These are phyloP conservation scores for Netelia melanura DNA, from an alignment of 2,888 invertebrate genomes.

Conservation along the genomic window DNA sequence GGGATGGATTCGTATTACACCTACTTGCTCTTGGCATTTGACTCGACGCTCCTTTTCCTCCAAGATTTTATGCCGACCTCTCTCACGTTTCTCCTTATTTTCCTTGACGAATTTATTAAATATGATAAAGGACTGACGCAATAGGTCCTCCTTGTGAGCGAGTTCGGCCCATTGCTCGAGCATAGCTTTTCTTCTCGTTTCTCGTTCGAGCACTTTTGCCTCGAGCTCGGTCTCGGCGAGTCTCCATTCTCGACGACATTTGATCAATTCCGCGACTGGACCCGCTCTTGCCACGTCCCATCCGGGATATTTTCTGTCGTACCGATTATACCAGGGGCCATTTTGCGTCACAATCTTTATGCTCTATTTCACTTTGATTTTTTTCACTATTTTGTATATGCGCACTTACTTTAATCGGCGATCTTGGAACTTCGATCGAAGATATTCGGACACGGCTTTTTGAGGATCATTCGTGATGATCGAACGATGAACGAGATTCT, in stretches of 20 bases:
- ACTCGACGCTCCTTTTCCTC: constrained; percentile 86
- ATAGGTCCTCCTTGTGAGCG: constrained; percentile 85
- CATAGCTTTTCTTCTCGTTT: constrained; percentile 84
- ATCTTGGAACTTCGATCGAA: constrained; percentile 86
- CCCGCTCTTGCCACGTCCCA: constrained; percentile 87
- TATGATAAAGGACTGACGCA: constrained; percentile 87
- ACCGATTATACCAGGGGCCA: constrained; percentile 10
- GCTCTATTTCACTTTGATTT: too few species aligned
- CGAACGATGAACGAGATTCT: constrained; percentile 73
- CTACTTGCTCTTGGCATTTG: constrained; percentile 85
- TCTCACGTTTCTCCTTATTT: constrained; percentile 88
- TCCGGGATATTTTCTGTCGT: constrained; percentile 87
- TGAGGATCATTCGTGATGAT: constrained; percentile 81
- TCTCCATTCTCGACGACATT: constrained; percentile 86
- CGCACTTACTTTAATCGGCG: constrained; percentile 85
- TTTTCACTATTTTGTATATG: background rate
- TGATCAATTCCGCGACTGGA: constrained; percentile 87
- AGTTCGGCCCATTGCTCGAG: constrained; percentile 87
- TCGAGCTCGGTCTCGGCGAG: constrained; percentile 86
- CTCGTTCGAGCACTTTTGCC: constrained; percentile 85
- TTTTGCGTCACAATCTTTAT: background rate
- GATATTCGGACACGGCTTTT: constrained; percentile 86
- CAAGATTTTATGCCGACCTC: constrained; percentile 87
- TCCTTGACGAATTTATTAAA: constrained; percentile 89
- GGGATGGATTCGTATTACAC: background rate